Conservation (phyloP, 1,140 invertebrate species). For the Listronotus bonariensis region DNA sequence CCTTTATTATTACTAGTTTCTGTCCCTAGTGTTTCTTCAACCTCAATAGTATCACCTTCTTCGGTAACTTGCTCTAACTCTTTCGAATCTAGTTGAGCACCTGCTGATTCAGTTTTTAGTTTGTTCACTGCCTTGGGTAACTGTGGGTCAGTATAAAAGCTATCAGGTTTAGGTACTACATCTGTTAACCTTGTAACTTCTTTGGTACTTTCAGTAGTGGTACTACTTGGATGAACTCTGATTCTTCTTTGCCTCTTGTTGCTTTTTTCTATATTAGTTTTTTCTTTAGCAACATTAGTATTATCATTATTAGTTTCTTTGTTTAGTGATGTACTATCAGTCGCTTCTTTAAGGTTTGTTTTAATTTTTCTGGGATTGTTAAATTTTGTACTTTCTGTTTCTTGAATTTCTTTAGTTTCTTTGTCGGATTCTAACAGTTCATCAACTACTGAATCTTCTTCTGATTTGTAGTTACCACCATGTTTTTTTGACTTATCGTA, state of each 20-base stretch:
- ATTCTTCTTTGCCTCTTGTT: neutral
- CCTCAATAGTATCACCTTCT: constrained; percentile 14
- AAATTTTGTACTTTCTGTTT: neutral
- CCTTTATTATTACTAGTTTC: neutral
- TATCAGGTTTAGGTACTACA: constrained; percentile 42
- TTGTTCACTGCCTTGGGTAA: constrained; percentile 28
- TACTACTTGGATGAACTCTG: neutral
- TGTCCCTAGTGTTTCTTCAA: neutral
- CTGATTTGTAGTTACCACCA: constrained; percentile 23
- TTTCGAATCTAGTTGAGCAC: constrained; percentile 13
- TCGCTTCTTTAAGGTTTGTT: neutral
- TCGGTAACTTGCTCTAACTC: constrained; percentile 14
- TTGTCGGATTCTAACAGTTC: neutral
- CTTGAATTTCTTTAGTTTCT: neutral
- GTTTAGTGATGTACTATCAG: too few relatives aligned
- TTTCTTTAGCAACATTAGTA: neutral
- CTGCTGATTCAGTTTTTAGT: constrained; percentile 15
- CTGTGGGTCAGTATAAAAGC: constrained; percentile 43
- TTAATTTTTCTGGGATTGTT: neutral
- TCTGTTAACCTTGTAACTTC: constrained; percentile 35
- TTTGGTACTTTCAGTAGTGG: neutral
- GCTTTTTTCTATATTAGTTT: neutral
- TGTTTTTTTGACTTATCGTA: too few relatives aligned
- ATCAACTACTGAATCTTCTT: constrained; percentile 4
- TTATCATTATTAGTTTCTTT: neutral